phyloP scores from a whole-genome alignment of 2,888 invertebrate genomes.

The Dryadula phaetusa region DNA sequence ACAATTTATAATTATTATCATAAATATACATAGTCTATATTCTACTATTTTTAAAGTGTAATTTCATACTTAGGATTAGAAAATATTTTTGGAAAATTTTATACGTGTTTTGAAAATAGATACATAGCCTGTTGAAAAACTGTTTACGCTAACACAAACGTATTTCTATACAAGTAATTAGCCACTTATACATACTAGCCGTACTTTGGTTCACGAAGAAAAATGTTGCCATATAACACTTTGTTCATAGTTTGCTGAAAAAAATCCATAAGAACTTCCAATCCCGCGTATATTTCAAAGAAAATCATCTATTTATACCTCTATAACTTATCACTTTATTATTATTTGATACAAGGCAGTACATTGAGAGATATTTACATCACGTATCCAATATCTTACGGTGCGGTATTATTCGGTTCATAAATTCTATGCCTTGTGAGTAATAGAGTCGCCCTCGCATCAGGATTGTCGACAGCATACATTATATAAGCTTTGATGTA shows the following conservation, averaged over 20 bases:
- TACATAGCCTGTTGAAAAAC: too few relatives aligned
- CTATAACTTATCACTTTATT: neutral
- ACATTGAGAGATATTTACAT: slow-evolving; percentile 55
- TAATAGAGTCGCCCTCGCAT: slow-evolving; percentile 71
- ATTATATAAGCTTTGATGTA: slow-evolving; percentile 58
- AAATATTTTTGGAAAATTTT: too few relatives aligned
- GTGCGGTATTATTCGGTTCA: slow-evolving; percentile 73
- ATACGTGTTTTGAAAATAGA: too few relatives aligned
- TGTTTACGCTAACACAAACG: too few relatives aligned
- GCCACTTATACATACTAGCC: too few relatives aligned
- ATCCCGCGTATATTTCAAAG: neutral
- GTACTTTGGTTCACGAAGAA: too few relatives aligned
- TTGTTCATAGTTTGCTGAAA: neutral
- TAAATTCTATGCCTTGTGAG: slow-evolving; percentile 69
- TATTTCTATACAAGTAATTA: too few relatives aligned
- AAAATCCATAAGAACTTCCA: neutral
- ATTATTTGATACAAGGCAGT: slow-evolving; percentile 12
- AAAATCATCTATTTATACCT: neutral
- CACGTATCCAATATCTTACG: slow-evolving; percentile 78
- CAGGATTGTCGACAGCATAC: slow-evolving; percentile 71
- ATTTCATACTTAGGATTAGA: too few relatives aligned
- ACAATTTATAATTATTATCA: too few relatives aligned
- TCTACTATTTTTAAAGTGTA: too few relatives aligned
- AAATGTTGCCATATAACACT: too few relatives aligned
- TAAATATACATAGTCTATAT: too few relatives aligned